These are phyloP conservation scores for Ciconia nigra DNA, from an alignment of 2,797 vertebrate species.

Conservation along the genomic window DNA sequence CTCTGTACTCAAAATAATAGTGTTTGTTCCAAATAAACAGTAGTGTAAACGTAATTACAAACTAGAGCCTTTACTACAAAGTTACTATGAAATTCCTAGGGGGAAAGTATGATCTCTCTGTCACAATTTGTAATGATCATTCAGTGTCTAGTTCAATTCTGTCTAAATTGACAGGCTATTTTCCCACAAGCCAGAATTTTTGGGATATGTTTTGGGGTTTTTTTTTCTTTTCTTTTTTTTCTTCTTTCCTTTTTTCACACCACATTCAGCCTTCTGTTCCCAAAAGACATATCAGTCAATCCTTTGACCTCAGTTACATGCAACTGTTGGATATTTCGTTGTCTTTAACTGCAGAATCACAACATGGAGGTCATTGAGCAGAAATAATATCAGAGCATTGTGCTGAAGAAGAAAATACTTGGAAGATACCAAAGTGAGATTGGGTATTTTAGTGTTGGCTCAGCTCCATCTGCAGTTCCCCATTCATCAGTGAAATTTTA, in stretches of 20 bases:
- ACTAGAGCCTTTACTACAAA: not conserved
- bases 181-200: not conserved
- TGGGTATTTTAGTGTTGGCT: conserved; percentile 49
- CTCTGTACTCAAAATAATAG: not conserved
- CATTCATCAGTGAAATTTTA: conserved; percentile 49
- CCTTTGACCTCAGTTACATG: not conserved
- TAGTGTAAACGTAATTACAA: not conserved
- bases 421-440: conserved; percentile 2
- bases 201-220: not conserved
- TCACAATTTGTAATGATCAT: not conserved
- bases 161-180: not conserved
- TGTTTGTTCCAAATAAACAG: not conserved
- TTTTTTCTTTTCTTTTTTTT: not conserved
- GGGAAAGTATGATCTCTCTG: not conserved
- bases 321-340: not conserved
- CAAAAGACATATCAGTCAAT: not conserved
- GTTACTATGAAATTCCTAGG: not conserved
- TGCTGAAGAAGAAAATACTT: conserved; percentile 31
- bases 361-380: not conserved
- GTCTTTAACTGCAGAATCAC: not conserved
- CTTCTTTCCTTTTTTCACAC: not conserved
- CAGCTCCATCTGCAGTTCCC: conserved; percentile 19
- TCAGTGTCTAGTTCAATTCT: not conserved
- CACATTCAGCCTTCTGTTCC: not conserved
- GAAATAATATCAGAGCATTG: not conserved